Conservation (phyloP, 2,113 vertebrate genomes). For the Acrocephalus kingi region DNA sequence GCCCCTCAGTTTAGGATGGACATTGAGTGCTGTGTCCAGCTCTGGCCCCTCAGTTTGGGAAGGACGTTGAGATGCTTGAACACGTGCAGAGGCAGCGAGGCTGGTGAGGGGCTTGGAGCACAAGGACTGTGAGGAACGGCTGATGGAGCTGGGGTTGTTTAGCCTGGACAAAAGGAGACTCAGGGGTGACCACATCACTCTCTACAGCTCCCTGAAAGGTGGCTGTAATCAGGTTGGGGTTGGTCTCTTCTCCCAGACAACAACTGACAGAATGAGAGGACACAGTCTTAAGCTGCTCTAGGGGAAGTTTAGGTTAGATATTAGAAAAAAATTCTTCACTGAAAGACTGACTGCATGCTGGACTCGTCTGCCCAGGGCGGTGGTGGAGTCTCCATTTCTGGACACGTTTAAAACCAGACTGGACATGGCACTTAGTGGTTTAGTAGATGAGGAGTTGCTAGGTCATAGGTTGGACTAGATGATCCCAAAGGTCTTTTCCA, state of each 20-base stretch:
- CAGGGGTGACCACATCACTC: no score
- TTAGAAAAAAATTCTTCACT: no score
- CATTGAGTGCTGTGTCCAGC: not conserved
- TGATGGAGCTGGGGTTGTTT: not conserved
- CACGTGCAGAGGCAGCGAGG: fast-evolving
- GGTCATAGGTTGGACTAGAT: no score
- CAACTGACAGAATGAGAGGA: not conserved
- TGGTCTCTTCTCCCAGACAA: not conserved
- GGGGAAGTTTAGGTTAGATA: not conserved
- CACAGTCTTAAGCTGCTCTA: not conserved
- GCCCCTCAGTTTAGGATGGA: no score
- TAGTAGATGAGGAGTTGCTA: no score
- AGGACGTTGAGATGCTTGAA: fast-evolving
- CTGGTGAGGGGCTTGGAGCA: not conserved
- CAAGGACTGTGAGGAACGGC: fast-evolving
- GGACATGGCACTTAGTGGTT: not conserved
- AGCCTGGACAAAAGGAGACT: not conserved
- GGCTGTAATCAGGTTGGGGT: fast-evolving
- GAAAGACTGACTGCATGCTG: not conserved
- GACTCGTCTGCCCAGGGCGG: fast-evolving
- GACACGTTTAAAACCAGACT: not conserved
- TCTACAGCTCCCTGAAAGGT: not conserved
- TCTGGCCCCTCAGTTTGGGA: not conserved
- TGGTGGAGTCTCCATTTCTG: not conserved
- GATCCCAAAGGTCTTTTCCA: not conserved